Evolutionary conservation across 2,888 invertebrate genomes (phyloP).

Genomic region (Campaea margaritaria): DNA sequence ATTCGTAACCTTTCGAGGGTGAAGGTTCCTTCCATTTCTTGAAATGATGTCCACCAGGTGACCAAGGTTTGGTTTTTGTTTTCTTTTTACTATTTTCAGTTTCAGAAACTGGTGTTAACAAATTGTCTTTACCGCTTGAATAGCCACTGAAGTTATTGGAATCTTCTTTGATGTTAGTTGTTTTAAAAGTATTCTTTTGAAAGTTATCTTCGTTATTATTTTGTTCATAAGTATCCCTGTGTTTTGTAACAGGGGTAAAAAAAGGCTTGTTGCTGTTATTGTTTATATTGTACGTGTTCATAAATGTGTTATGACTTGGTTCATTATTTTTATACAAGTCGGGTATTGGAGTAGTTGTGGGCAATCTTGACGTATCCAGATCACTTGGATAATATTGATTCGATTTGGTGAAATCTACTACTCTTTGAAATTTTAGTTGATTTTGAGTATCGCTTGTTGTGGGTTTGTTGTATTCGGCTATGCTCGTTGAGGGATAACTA

Average conservation of each 20-base stretch:
- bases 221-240: conserved; percentile 48
- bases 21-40: conserved; percentile 62
- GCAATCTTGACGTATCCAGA: conserved; percentile 62
- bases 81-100: conserved; percentile 62
- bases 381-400: conserved; percentile 64
- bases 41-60: conserved; percentile 51
- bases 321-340: conserved; percentile 48
- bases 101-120: conserved; percentile 31
- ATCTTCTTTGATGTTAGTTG: conserved; percentile 42
- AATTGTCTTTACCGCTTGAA: conserved; percentile 32
- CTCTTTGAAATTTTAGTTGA: conserved; percentile 65
- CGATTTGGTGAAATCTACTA: conserved; percentile 73
- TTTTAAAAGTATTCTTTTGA: conserved; percentile 50
- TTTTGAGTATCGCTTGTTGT: conserved; percentile 48
- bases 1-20: conserved; percentile 65
- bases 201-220: conserved; percentile 52
- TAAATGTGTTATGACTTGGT: conserved; percentile 49
- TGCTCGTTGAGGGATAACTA: conserved; percentile 52
- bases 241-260: conserved; percentile 44
- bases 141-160: conserved; percentile 24
- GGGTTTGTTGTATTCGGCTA: conserved; percentile 54
- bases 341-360: conserved; percentile 52
- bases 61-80: conserved; percentile 62
- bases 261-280: conserved; percentile 49
- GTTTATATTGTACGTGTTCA: conserved; percentile 50